phyloP scores from a whole-genome alignment of 2,888 invertebrate species.

The Lagria hirta region DNA sequence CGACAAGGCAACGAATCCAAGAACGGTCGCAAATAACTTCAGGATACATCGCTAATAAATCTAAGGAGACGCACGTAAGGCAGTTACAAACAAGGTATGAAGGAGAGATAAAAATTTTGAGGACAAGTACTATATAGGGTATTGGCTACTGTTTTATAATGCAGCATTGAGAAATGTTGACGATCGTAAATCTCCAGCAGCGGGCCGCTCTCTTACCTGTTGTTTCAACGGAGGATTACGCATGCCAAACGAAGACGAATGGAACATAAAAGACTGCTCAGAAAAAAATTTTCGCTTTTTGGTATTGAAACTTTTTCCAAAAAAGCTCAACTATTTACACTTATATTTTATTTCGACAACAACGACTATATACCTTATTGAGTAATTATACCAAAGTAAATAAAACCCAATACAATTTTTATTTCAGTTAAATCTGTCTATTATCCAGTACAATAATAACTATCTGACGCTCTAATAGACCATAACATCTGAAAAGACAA shows the following conservation, averaged over 20 bases:
- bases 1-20: too few relatives aligned
- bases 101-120: conserved; percentile 56
- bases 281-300: conserved; percentile 5
- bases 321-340: too few relatives aligned
- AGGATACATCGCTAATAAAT: conserved; percentile 48
- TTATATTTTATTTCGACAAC: too few relatives aligned
- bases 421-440: too few relatives aligned
- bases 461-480: too few relatives aligned
- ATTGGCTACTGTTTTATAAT: conserved; percentile 51
- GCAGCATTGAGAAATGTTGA: conserved; percentile 48
- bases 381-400: too few relatives aligned
- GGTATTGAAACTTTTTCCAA: too few relatives aligned
- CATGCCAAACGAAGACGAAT: conserved; percentile 33
- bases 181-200: conserved; percentile 46
- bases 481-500: too few relatives aligned
- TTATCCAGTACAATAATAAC: too few relatives aligned
- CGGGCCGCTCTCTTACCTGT: conserved; percentile 23
- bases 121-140: conserved; percentile 55
- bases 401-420: too few relatives aligned
- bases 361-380: too few relatives aligned
- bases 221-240: conserved; percentile 25
- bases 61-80: conserved; percentile 47
- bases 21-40: conserved; percentile 46
- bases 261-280: conserved; percentile 8
- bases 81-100: conserved; percentile 54